Conservation (phyloP, 2,797 vertebrate genomes). For the Lophius americanus region DNA sequence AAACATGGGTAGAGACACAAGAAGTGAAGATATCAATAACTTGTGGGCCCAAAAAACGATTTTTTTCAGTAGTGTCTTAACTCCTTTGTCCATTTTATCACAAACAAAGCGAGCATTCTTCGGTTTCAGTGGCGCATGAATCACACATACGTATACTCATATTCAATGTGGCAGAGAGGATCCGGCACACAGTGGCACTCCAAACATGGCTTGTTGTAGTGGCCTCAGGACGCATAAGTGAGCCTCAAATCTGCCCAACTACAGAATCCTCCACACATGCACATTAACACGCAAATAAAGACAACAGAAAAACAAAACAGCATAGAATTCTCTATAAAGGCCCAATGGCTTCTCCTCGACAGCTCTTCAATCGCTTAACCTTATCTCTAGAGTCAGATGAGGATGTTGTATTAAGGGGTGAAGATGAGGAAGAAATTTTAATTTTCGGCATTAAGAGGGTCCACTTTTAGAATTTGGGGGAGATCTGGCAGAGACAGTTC, state of each 20-base stretch:
- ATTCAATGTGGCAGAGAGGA: slow-evolving; percentile 61
- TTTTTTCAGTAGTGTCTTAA: slow-evolving; percentile 14
- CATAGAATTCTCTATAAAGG: slow-evolving; percentile 33
- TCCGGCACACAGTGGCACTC: slow-evolving; percentile 59
- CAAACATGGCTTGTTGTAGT: slow-evolving; percentile 44
- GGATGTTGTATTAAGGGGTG: slow-evolving; percentile 16
- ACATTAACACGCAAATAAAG: slow-evolving; percentile 18
- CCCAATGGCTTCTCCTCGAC: slow-evolving; percentile 24
- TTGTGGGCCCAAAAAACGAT: background rate
- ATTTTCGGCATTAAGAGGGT: no score
- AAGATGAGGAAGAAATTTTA: background rate
- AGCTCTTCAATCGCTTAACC: slow-evolving; percentile 27
- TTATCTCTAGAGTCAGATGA: slow-evolving; percentile 20
- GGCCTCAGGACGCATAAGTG: slow-evolving; percentile 75
- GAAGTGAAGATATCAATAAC: background rate
- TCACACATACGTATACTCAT: slow-evolving; percentile 67
- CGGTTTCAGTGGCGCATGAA: slow-evolving; percentile 44
- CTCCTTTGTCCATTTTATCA: slow-evolving; percentile 14
- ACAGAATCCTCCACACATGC: slow-evolving; percentile 59
- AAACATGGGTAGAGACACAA: background rate
- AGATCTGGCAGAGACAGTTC: no score
- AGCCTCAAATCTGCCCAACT: slow-evolving; percentile 73
- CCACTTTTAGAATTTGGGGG: no score
- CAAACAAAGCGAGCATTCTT: slow-evolving; percentile 42
- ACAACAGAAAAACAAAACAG: slow-evolving; percentile 11